Evolutionary conservation across 2,113 vertebrate species (phyloP), one percentile per base, ranked within the genome.

Genomic region (Tupaia chinensis): DNA sequence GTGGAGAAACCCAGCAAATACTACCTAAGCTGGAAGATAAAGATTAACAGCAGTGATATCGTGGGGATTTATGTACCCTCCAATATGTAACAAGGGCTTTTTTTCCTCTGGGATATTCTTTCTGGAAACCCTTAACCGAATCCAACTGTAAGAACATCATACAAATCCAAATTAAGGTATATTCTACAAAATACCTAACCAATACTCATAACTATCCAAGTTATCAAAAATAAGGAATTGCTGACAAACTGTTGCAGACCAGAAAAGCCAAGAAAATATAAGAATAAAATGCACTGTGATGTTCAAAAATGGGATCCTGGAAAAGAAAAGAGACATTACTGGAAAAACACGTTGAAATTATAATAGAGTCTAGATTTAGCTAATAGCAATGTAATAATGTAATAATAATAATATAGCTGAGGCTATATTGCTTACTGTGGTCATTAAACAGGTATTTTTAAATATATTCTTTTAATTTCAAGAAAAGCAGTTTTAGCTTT

Each of bases 41-140:
- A 29, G 25, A 4, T 69, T 20, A 10, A 1, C 11, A 11, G 44
- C 68, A 53, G 56, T 0, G 1, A 60, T 0, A 11, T 44, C 44
- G 12, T 0, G 0, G 58, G 17, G 7, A 32, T n/a, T 3, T 34
- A 16, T 2, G 19, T n/a, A 8, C 60, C 11, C 22, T 6, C 16
- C 9, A 10, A 17, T 2, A 5, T 29, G 44, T 44, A 23, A 34
- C 4, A 76, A 60, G 20, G 56, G 54, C 17, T 61, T 11, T 44
- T 11, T 44, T 54, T 44, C 58, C n/a, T 53, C 44, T 32, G 17
- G 66, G 25, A 76, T 87, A 53, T 13, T 61, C 29, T 88, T 88
- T 79, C 20, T 13, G 78, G 58, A 88, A 92, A 69, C 10, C n/a
- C 9, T 4, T 23, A 79, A 22, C 68, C 27, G 9, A 79, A 25